Evolutionary conservation across 2,113 vertebrate species (phyloP), one percentile per base, ranked within the genome.

Genomic region (Apodemus speciosus): DNA sequence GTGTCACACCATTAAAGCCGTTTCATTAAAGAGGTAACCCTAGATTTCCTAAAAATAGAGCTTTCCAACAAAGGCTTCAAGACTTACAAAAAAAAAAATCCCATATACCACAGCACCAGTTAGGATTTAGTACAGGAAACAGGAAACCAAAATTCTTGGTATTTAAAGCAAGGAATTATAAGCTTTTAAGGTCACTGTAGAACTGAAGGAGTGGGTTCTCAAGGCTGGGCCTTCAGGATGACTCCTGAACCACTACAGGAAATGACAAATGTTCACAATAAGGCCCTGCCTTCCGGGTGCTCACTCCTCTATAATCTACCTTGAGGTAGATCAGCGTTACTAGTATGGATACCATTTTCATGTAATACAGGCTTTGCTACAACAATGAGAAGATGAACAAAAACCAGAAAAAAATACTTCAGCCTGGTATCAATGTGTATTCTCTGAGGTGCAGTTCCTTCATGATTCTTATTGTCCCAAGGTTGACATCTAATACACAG

Each of bases 41-140:
- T 51, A 84, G 25, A n/a, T 4, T 89, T 95, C 40, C 94, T 89
- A 76, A 76, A 83, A 81, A 72, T 9, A 62, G 1, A 40, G 49
- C 3, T 49, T 84, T 87, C 30, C 35, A 69, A 79, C 60, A 91
- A 75, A n/a, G 23, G 49, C 79, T 92, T 93, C 38, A 72, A 32
- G 95, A 77, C 86, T 89, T 72, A 66, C 46, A 60, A 88, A 94
- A 66, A 64, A 62, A 62, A 27, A 27, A 95, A 66, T 68, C 58
- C 75, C 71, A 53, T 9, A 56, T 14, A 40, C 75, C 75, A 27
- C 1, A 14, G 16, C 14, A 75, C 90, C 69, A 40, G 30, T 75
- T 13, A 51, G 49, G 43, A 90, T 69, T 73, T 27, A 38, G 56
- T 43, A 32, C n/a, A 75, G 32, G 56, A 84, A 93, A 90, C 4